phyloP scores from a whole-genome alignment of 2,888 invertebrate species.

The Schizotus pectinicornis region DNA sequence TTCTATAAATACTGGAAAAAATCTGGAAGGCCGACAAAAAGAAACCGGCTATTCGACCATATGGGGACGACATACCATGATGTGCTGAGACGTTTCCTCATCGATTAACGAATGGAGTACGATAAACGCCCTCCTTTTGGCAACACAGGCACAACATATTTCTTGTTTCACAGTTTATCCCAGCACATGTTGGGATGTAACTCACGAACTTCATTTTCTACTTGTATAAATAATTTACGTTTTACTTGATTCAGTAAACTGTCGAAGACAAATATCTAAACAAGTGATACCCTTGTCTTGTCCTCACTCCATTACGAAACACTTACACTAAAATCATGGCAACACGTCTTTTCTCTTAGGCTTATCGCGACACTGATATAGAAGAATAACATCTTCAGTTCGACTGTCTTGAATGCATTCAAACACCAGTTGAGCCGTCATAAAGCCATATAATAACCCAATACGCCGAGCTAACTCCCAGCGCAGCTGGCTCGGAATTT shows the following conservation, averaged over 20 bases:
- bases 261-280: constrained; percentile 39
- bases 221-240: constrained; percentile 32
- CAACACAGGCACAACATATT: constrained; percentile 32
- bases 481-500: constrained; percentile 56
- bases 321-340: constrained; percentile 25
- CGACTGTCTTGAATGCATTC: constrained; percentile 30
- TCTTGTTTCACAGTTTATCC: constrained; percentile 39
- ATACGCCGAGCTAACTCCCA: constrained; percentile 27
- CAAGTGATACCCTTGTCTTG: constrained; percentile 32
- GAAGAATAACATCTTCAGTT: constrained; percentile 40
- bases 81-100: constrained; percentile 7
- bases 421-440: constrained; percentile 46
- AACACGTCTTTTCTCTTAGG: constrained; percentile 48
- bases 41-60: not conserved
- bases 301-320: constrained; percentile 32
- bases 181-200: constrained; percentile 35
- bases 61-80: constrained; percentile 11
- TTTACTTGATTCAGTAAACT: constrained; percentile 40
- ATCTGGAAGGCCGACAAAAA: constrained; percentile 8
- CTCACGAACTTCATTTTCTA: constrained; percentile 37
- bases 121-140: constrained; percentile 26
- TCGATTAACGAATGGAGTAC: constrained; percentile 24
- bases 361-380: constrained; percentile 47
- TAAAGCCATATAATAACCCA: constrained; percentile 46
- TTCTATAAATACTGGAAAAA: not conserved